phyloP scores from a whole-genome alignment of 1,140 invertebrate species.

The Cotesia chilonis region DNA sequence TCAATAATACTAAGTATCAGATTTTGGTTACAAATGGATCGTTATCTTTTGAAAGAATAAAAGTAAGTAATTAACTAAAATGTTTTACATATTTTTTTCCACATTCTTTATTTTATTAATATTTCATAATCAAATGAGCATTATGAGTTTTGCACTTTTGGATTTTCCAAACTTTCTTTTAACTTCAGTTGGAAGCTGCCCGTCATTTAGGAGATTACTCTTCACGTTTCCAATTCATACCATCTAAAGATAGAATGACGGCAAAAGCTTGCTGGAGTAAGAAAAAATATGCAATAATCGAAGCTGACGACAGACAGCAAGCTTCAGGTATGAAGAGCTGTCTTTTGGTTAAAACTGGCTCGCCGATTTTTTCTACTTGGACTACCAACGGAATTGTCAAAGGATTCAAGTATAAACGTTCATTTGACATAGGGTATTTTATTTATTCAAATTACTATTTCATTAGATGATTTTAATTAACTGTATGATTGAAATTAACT shows the following conservation, averaged over 20 bases:
- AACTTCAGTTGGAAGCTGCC: neutral
- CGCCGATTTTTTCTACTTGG: neutral
- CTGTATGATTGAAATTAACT: neutral
- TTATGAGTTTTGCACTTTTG: too few species aligned
- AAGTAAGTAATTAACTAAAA: neutral
- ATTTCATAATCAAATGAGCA: too few species aligned
- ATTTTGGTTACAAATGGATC: neutral
- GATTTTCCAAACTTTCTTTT: too few species aligned
- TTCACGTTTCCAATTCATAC: neutral
- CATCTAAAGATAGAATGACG: neutral
- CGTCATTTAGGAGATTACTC: neutral
- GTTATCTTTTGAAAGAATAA: neutral
- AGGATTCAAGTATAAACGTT: constrained; percentile 6
- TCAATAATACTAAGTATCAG: constrained; percentile 1
- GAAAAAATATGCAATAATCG: constrained; percentile 7
- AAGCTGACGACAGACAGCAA: neutral
- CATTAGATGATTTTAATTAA: neutral
- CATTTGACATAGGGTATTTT: neutral
- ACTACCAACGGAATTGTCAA: neutral
- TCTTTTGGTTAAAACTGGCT: neutral
- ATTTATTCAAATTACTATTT: neutral
- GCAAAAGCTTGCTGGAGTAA: neutral
- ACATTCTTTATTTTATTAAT: too few species aligned
- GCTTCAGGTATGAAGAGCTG: neutral
- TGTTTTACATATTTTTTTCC: too few species aligned